Base-by-base conservation (phyloP, 2,888 invertebrate genomes). In the Ophion costatus region DNA sequence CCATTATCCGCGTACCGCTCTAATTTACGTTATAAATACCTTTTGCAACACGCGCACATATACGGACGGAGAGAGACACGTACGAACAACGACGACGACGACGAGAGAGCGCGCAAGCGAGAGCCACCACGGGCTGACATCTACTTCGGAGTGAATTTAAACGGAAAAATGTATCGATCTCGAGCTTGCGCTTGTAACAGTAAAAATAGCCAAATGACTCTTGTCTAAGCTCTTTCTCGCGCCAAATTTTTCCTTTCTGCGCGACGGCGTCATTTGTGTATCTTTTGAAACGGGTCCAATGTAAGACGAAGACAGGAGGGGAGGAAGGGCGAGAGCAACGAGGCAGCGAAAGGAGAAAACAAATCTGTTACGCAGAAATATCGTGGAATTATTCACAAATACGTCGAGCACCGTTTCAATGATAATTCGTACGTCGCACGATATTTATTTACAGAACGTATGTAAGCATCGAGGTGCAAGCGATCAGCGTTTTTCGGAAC, bases 131-230 rank as follows among this genome's bases (percentile, higher is more conserved):
- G 38, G 51, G n/a, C 42, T 85, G 82, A 71, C 82, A 81, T 86
- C 90, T 89, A 88, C 89, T 91, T 91, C 87, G 88, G 88, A 88
- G 89, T 88, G 86, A 85, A 89, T 90, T 90, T 89, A 87, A 87
- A 88, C 73, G 88, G 89, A 90, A 91, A 90, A 91, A 89, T 90
- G 90, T 90, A 90, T 91, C 89, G 89, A 91, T 88, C 86, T 87
- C 88, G 85, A 59, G 66, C 61, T 73, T 63, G 51, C 51, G 51
- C n/a, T 38, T 57, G 71, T 74, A 22, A 78, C 59, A 42, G 22
- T 88, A 90, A 91, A 92, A 91, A 92, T 92, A 92, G 91, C 85
- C 71, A 57, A 85, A 77, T 87, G 85, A 87, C 87, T 86, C 67
- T 66, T 59, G 38, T 76, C 59, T 29, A 42, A 79, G 79, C 74